Evolutionary conservation across 2,113 vertebrate species (phyloP), one percentile per base, ranked within the genome.

Genomic region (Numenius arquata): DNA sequence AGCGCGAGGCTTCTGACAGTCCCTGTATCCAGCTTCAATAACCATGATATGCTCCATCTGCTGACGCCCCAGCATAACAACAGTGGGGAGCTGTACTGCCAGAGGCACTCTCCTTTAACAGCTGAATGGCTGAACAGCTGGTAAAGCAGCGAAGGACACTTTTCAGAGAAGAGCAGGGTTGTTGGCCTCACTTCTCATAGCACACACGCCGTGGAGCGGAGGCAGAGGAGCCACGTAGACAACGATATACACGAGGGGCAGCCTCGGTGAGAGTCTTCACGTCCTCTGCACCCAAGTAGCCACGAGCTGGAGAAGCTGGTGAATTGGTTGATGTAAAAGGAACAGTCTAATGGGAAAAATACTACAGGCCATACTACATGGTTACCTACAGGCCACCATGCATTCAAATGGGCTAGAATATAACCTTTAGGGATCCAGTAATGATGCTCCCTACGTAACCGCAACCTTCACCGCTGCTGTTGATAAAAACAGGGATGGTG

Each of bases 11-110:
- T 96, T 55, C 93, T 94, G 95, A 96, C 95, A 95, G 95, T 41
- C 85, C 3, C 96, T 87, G 91, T 15, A 93, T 90, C 96, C 94
- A 91, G 63, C 96, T 53, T 89, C 97, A 95, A 92, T 96, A 95
- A 96, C 77, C 89, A 55, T 36, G 95, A 88, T 97, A 30, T 94
- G 95, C 97, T 97, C 97, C 97, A 97, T 97, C 97, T 97, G 97
- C 96, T 96, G 97, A 94, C 93, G 72, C 92, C 95, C 92, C 97
- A 22, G 97, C 96, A 72, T 11, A 95, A 92, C 89, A 91, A 58
- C 95, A 90, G 96, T 85, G 80, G 97, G 96, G 96, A 96, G 93
- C 95, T 96, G 96, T 88, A 92, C 91, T 95, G 97, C 97, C 95
- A 93, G 92, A 94, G 97, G 97, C 97, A 20, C 91, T 58, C 76